Conservation (phyloP, 2,888 invertebrate species). For the Ligdia adustata region DNA sequence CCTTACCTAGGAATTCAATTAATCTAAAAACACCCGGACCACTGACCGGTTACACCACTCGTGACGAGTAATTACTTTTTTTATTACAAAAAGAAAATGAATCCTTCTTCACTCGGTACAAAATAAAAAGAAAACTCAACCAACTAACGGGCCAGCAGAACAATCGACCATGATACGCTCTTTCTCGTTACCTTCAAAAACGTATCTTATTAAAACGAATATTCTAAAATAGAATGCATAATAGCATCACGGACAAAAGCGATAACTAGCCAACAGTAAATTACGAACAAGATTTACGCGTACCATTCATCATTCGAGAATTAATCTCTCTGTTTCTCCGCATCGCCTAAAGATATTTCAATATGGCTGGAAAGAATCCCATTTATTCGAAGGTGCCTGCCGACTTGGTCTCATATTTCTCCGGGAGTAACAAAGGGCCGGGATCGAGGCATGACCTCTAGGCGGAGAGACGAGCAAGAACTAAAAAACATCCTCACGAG, state of each 20-base stretch:
- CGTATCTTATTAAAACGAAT: slow-evolving; percentile 40
- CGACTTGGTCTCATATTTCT: slow-evolving; percentile 75
- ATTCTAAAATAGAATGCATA: slow-evolving; percentile 38
- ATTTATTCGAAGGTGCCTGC: slow-evolving; percentile 66
- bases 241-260: slow-evolving; percentile 55
- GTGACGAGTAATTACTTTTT: slow-evolving; percentile 80
- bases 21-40: slow-evolving; percentile 68
- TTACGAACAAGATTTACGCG: slow-evolving; percentile 70
- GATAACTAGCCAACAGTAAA: slow-evolving; percentile 69
- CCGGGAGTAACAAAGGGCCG: slow-evolving; percentile 71
- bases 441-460: slow-evolving; percentile 74
- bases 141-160: slow-evolving; percentile 58
- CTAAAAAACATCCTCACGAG: slow-evolving; percentile 73
- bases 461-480: slow-evolving; percentile 57
- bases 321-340: slow-evolving; percentile 64
- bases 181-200: slow-evolving; percentile 42
- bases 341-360: slow-evolving; percentile 76
- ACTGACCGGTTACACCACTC: slow-evolving; percentile 62
- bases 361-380: slow-evolving; percentile 75
- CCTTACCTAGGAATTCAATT: slow-evolving; percentile 82
- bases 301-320: slow-evolving; percentile 71
- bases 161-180: slow-evolving; percentile 61
- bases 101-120: slow-evolving; percentile 49
- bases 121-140: slow-evolving; percentile 53
- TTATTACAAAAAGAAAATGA: slow-evolving; percentile 60